A percentile compares a stretch with the other conserved stretches of the same genome.
Evolutionary conservation across 1,140 invertebrate species (phyloP).

Genomic region (Drosophila obscura): DNA sequence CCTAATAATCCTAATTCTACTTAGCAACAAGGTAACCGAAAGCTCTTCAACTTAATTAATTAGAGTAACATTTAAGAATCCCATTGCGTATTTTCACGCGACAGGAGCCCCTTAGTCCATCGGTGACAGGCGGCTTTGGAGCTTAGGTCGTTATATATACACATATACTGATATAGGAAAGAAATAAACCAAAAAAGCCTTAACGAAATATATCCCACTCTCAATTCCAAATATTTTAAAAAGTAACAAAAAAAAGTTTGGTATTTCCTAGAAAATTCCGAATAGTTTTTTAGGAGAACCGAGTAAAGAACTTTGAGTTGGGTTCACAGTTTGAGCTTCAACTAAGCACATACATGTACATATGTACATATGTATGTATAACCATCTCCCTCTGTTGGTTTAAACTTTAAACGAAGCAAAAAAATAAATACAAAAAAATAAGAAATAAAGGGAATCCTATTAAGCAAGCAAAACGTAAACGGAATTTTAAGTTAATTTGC

Average conservation of each 20-base stretch:
- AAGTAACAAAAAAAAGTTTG: background rate
- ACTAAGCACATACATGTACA: conserved; percentile 13
- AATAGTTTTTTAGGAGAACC: conserved; percentile 31
- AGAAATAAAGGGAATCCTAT: conserved; percentile 68
- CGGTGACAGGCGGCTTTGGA: no score
- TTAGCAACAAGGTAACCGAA: no score
- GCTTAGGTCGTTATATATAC: no score
- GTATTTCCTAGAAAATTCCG: conserved; percentile 32
- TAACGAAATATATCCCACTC: conserved; percentile 3
- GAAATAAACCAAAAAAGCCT: background rate
- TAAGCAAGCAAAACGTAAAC: conserved; percentile 67
- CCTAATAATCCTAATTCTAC: background rate
- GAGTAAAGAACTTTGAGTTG: conserved; percentile 20
- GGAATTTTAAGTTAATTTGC: conserved; percentile 71
- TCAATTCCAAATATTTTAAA: conserved; percentile 17
- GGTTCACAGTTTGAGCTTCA: conserved; percentile 43
- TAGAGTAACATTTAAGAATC: no score
- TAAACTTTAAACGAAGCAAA: conserved; percentile 11
- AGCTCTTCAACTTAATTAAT: no score
- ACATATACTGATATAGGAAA: no score
- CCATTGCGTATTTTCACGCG: no score
- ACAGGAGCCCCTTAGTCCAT: no score
- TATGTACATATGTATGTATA: no score
- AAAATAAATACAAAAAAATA: conserved; percentile 1
- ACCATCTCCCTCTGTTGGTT: background rate